Evolutionary conservation across 2,888 invertebrate species (phyloP).

Genomic region (Atherix ibis): DNA sequence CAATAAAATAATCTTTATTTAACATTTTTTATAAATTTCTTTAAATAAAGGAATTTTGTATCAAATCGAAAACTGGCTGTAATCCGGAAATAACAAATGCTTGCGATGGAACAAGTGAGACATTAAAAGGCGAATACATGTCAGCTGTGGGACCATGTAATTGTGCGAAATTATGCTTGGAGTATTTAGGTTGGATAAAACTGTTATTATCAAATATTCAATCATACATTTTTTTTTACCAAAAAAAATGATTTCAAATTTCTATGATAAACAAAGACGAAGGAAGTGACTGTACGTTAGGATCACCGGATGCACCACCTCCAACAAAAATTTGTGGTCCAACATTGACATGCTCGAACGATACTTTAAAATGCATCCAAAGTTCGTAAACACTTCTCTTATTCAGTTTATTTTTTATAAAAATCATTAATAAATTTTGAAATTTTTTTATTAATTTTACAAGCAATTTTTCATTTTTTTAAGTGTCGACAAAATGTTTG

Average conservation of each 20-base stretch:
- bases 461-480: not conserved
- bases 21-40: no score
- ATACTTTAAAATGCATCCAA: constrained; percentile 29
- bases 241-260: no score
- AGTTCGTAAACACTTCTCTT: constrained; percentile 36
- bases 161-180: constrained; percentile 45
- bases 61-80: no score
- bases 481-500: constrained; percentile 15
- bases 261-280: constrained; percentile 27
- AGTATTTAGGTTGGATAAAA: constrained; percentile 35
- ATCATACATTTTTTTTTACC: constrained; percentile 1
- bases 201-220: not conserved
- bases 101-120: constrained; percentile 40
- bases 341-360: constrained; percentile 16
- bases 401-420: constrained; percentile 2
- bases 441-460: constrained; percentile 1
- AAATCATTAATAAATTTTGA: not conserved
- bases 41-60: no score
- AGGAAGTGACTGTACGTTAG: constrained; percentile 36
- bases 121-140: constrained; percentile 38
- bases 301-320: constrained; percentile 36
- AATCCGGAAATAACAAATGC: constrained; percentile 29
- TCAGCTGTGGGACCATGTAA: constrained; percentile 44
- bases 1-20: no score
- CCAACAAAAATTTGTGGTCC: constrained; percentile 44